Base-by-base conservation (phyloP, 2,113 vertebrate genomes). In the Misgurnus anguillicaudatus region DNA sequence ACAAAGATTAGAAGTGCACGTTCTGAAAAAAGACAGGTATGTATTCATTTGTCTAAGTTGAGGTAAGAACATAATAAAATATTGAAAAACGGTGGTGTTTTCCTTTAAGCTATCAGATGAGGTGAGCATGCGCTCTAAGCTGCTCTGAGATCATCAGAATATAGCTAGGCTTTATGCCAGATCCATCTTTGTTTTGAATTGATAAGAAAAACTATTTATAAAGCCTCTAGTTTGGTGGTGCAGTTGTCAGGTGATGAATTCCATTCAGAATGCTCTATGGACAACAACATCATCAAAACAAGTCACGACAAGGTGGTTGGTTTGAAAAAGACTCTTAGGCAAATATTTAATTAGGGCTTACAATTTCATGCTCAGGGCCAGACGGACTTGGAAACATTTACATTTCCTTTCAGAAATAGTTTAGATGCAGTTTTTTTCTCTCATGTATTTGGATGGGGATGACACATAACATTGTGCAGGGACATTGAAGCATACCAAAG, bases 101-200 rank as follows among this genome's bases (percentile, higher is more conserved):
- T 31, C 24, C 85, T 80, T 89, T 87, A 87, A 80, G 78, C 84
- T 74, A 79, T 82, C 77, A 77, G 86, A 80, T 82, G 42, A 61
- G 88, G 84, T 39, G 80, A 90, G 86, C 82, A 75, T 82, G 85
- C 76, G 55, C 65, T 16, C 86, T 89, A 89, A 89, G 86, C 87
- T 83, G 83, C 87, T 87, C 71, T 47, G 88, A 89, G 87, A 85
- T 84, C 70, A 80, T 82, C 75, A 62, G 63, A 77, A 86, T 89
- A 89, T 88, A 87, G 89, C 86, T 88, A 86, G 80, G 80, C 86
- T 78, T 78, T 86, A 80, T 83, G 72, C 78, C 66, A 63, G 83
- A 87, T 72, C 86, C 87, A 86, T 88, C 85, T 87, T 82, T 73
- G 77, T 60, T 80, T 69, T 78, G 79, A 76, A 82, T 83, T 80